Conservation (phyloP, 2,888 invertebrate genomes). For the Trypoxylon attenuatum region DNA sequence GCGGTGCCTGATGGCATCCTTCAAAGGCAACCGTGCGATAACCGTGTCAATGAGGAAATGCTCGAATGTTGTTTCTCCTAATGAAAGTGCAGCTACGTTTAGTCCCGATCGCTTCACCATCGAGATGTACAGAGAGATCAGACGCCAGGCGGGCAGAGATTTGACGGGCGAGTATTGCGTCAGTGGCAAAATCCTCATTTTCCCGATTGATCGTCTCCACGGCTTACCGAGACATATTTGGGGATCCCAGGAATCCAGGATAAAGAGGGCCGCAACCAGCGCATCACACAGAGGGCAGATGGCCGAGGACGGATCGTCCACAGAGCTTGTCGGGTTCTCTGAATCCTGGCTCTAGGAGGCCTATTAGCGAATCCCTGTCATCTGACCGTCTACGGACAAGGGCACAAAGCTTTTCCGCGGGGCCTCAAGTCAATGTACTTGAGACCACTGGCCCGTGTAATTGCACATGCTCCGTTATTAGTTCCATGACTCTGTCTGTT, state of each 20-base stretch:
- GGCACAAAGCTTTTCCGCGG: constrained; percentile 28
- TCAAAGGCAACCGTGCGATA: no score
- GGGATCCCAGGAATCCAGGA: constrained; percentile 23
- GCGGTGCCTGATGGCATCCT: no score
- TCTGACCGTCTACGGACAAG: constrained; percentile 20
- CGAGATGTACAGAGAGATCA: no score
- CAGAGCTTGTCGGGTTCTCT: constrained; percentile 20
- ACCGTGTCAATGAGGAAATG: no score
- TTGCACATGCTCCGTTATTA: constrained; percentile 39
- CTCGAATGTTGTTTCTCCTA: no score
- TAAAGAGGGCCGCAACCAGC: constrained; percentile 31
- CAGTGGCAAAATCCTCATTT: constrained; percentile 15
- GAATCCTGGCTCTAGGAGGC: constrained; percentile 34
- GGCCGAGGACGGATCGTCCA: constrained; percentile 14
- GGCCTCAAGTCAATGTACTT: constrained; percentile 30
- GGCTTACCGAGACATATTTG: constrained; percentile 13
- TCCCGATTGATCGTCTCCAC: constrained; percentile 20
- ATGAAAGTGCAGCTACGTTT: no score
- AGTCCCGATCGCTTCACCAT: no score
- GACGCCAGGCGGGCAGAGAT: neutral
- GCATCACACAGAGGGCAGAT: constrained; percentile 9
- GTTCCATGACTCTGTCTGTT: constrained; percentile 29
- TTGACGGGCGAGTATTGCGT: constrained; percentile 6
- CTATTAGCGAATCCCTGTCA: constrained; percentile 43
- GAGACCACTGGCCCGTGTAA: constrained; percentile 28